phyloP scores from a whole-genome alignment of 2,797 vertebrate species.

The Tapera naevia region DNA sequence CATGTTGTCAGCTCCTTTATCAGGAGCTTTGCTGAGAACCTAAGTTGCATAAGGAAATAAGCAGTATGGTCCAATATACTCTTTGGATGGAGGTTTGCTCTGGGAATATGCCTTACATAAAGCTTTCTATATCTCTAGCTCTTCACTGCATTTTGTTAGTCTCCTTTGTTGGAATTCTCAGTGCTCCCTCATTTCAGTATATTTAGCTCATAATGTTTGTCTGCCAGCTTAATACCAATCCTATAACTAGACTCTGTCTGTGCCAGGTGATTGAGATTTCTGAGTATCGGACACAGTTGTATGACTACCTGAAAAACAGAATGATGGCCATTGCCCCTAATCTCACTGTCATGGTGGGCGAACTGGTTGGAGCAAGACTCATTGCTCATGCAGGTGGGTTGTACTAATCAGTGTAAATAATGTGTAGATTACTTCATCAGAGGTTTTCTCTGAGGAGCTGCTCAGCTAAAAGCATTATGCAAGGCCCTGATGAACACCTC shows the following conservation, averaged over 20 bases:
- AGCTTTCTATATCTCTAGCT: not conserved
- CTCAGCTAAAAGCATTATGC: not conserved
- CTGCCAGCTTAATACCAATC: not conserved
- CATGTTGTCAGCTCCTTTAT: constrained; percentile 10
- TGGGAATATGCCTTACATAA: not conserved
- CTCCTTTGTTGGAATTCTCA: not conserved
- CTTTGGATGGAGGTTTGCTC: not conserved
- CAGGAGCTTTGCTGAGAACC: constrained; percentile 5
- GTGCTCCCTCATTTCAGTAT: not conserved
- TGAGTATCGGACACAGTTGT: constrained; percentile 94
- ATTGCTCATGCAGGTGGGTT: constrained; percentile 93
- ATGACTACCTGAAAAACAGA: constrained; percentile 96
- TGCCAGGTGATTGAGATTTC: constrained; percentile 94
- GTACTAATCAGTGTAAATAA: not conserved
- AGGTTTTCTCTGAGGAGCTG: not conserved
- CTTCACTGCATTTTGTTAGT: not conserved
- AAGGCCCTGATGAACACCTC: not conserved
- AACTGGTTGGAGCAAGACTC: constrained; percentile 94
- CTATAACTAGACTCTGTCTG: not conserved
- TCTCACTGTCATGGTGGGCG: constrained; percentile 95
- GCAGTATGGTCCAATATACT: not conserved
- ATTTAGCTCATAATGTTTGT: not conserved
- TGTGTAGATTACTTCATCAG: not conserved
- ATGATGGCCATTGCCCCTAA: constrained; percentile 99
- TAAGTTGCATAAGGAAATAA: not conserved